A percentile compares a stretch with the other conserved stretches of the same genome.
Evolutionary conservation across 2,113 vertebrate genomes (phyloP).

Genomic region (Gila orcuttii): DNA sequence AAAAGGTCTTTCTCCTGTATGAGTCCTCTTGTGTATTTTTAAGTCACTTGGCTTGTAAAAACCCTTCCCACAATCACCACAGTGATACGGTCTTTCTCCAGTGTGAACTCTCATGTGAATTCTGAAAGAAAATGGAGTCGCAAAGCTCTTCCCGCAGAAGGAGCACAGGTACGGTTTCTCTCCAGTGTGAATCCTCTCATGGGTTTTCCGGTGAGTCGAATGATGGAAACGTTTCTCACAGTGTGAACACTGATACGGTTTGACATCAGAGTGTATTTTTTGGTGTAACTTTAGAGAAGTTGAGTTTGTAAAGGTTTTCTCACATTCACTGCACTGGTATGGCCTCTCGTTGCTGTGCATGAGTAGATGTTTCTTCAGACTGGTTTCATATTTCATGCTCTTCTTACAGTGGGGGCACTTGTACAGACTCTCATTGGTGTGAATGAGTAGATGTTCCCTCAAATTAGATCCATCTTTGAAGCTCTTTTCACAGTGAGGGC

Average conservation of each 20-base stretch:
- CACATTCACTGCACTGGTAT: conserved; percentile 27
- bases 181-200: background rate
- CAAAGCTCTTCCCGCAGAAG: conserved; percentile 39
- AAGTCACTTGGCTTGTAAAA: conserved; percentile 8
- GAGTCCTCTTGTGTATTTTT: conserved; percentile 35
- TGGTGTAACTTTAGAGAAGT: conserved; percentile 32
- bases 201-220: background rate
- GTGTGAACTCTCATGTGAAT: conserved; percentile 24
- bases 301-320: conserved; percentile 23
- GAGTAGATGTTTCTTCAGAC: background rate
- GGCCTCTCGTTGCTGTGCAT: conserved; percentile 32
- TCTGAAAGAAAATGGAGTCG: background rate
- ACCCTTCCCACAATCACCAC: conserved; percentile 40
- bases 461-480: too few species aligned
- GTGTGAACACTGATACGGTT: conserved; percentile 14
- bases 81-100: conserved; percentile 33
- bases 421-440: conserved; percentile 36
- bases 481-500: conserved; percentile 21
- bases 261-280: conserved; percentile 11
- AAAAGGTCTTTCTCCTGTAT: conserved; percentile 26
- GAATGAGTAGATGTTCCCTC: background rate
- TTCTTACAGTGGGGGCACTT: conserved; percentile 32
- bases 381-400: too few species aligned
- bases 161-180: conserved; percentile 29
- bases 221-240: conserved; percentile 26